A percentile compares a stretch with the other conserved stretches of the same genome.
Evolutionary conservation across 2,888 invertebrate genomes (phyloP).

Genomic region (Machimus rusticus): DNA sequence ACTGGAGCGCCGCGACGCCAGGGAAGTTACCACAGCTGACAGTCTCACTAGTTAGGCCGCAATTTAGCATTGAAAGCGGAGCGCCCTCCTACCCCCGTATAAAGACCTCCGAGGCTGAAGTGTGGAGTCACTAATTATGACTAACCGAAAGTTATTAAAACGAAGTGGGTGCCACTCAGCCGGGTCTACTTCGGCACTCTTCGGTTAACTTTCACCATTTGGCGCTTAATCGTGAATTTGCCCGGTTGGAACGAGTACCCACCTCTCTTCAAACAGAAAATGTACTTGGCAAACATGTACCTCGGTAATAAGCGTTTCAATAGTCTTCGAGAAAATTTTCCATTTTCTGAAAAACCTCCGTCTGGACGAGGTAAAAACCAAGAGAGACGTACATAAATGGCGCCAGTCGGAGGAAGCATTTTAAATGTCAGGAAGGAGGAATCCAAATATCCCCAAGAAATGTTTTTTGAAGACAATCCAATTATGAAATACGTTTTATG

Average conservation of each 20-base stretch:
- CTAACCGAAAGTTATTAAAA: background rate
- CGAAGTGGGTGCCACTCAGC: background rate
- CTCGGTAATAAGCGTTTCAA: background rate
- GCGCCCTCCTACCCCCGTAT: background rate
- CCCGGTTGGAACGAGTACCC: background rate
- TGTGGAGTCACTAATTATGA: background rate
- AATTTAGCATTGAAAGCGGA: background rate
- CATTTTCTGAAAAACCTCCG: background rate
- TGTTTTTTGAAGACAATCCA: background rate
- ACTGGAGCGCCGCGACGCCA: background rate
- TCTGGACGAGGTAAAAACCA: background rate
- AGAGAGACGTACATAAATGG: background rate
- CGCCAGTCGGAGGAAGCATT: background rate
- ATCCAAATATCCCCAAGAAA: background rate
- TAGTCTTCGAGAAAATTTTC: background rate
- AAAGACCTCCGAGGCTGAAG: background rate
- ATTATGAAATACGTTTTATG: background rate
- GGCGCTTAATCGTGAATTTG: background rate
- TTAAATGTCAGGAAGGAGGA: background rate
- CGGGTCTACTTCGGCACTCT: background rate
- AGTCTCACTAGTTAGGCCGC: background rate
- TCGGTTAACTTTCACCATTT: background rate
- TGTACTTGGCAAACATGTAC: background rate
- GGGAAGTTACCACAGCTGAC: background rate
- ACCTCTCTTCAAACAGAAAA: background rate